Evolutionary conservation across 1,140 invertebrate species (phyloP).

Genomic region (Procambarus clarkii): DNA sequence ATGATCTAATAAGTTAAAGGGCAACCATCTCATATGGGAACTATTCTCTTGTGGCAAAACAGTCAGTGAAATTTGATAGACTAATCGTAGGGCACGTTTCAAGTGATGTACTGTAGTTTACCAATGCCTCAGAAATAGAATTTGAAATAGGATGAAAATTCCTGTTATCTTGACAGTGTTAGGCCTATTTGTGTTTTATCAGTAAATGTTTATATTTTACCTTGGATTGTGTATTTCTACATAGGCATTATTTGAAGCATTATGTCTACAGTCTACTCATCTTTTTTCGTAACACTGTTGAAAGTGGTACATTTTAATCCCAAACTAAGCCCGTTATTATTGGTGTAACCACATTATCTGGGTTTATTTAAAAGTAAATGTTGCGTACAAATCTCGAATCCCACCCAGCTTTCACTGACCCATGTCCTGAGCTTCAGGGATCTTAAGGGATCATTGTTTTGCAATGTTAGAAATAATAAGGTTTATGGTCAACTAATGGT

Average conservation of each 20-base stretch:
- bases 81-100: neutral
- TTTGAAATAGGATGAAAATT: neutral
- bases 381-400: neutral
- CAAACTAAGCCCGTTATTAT: neutral
- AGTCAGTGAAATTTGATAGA: neutral
- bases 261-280: neutral
- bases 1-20: neutral
- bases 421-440: constrained; percentile 6
- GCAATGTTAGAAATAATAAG: neutral
- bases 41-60: neutral
- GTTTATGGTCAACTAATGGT: neutral
- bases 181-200: neutral
- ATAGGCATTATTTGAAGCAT: too few species aligned
- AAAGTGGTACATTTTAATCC: neutral
- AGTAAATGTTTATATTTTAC: neutral
- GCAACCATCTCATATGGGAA: neutral
- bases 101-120: neutral
- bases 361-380: neutral
- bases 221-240: too few species aligned
- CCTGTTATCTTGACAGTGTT: neutral
- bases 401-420: neutral
- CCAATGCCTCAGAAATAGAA: neutral
- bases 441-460: neutral
- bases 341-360: neutral
- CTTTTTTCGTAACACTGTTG: neutral